Percentiles rank a stretch among this genome's conserved stretches.
Evolutionary conservation across 2,888 invertebrate genomes (phyloP).

Genomic region (Drosophila longiperda): DNA sequence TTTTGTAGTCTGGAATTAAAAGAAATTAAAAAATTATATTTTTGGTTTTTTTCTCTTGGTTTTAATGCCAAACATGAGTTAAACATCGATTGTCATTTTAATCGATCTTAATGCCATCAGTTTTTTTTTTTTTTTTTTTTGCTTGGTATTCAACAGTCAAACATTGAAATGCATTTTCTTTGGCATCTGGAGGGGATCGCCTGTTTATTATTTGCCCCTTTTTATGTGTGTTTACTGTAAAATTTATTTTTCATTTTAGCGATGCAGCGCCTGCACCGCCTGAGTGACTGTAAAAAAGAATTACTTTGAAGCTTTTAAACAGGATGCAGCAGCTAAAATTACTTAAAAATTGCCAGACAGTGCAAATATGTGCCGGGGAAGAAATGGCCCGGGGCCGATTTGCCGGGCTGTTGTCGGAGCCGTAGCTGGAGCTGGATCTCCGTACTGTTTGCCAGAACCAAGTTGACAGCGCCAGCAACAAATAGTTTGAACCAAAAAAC

Average conservation of each 20-base stretch:
- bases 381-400: constrained; percentile 46
- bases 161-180: not conserved
- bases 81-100: not conserved
- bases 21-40: not conserved
- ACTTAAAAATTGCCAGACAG: constrained; percentile 81
- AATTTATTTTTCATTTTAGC: constrained; percentile 80
- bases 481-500: constrained; percentile 64
- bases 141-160: constrained; percentile 2
- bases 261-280: constrained; percentile 53
- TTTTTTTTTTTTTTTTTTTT: not conserved
- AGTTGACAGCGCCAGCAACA: constrained; percentile 78
- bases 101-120: not conserved
- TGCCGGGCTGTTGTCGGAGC: constrained; percentile 10
- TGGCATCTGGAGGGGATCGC: not conserved
- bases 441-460: constrained; percentile 26
- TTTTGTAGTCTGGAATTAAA: not conserved
- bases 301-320: constrained; percentile 68
- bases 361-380: constrained; percentile 74
- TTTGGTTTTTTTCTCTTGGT: not conserved
- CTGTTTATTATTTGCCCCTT: constrained; percentile 47
- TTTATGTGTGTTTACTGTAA: constrained; percentile 81
- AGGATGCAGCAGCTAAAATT: constrained; percentile 76
- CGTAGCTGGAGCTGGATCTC: constrained; percentile 12
- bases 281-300: constrained; percentile 38
- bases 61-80: not conserved